These are phyloP conservation scores for Garra rufa DNA, from an alignment of 2,113 vertebrate genomes.

Conservation along the genomic window DNA sequence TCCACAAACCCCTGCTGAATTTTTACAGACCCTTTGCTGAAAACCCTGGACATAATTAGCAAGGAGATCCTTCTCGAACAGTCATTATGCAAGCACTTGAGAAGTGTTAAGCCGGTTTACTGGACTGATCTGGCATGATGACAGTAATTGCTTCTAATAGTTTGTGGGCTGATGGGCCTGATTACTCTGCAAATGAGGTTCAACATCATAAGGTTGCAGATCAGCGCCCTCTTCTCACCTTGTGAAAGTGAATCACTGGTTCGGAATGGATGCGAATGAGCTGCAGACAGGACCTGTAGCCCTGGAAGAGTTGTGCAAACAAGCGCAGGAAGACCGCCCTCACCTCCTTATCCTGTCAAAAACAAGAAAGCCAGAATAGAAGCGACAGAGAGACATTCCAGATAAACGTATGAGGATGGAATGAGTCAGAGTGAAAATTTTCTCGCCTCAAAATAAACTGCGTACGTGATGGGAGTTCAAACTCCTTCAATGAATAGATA, in stretches of 20 bases:
- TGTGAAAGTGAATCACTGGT: conserved; percentile 98
- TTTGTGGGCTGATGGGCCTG: neutral
- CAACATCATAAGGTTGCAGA: conserved; percentile 24
- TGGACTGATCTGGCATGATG: conserved; percentile 35
- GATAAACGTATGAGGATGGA: conserved; percentile 30
- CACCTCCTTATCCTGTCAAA: conserved; percentile 93
- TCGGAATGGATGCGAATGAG: conserved; percentile 97
- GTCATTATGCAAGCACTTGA: conserved; percentile 11
- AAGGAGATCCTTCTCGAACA: conserved; percentile 1
- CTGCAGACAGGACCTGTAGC: conserved; percentile 96
- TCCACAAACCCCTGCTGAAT: neutral
- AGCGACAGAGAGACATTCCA: conserved; percentile 40
- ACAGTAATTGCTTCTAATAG: conserved; percentile 45
- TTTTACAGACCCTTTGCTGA: neutral
- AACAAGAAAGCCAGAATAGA: conserved; percentile 24
- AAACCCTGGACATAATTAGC: conserved; percentile 1
- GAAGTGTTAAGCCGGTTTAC: neutral
- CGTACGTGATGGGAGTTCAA: conserved; percentile 14
- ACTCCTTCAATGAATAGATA: conserved; percentile 7
- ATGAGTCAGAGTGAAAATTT: conserved; percentile 33
- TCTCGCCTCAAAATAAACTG: conserved; percentile 21
- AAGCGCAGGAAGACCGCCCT: conserved; percentile 94
- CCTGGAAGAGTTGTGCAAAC: conserved; percentile 98
- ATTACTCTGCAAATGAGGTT: conserved; percentile 15
- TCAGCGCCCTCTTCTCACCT: conserved; percentile 77